Conservation (phyloP, 2,113 vertebrate species). For the Sialia sialis region DNA sequence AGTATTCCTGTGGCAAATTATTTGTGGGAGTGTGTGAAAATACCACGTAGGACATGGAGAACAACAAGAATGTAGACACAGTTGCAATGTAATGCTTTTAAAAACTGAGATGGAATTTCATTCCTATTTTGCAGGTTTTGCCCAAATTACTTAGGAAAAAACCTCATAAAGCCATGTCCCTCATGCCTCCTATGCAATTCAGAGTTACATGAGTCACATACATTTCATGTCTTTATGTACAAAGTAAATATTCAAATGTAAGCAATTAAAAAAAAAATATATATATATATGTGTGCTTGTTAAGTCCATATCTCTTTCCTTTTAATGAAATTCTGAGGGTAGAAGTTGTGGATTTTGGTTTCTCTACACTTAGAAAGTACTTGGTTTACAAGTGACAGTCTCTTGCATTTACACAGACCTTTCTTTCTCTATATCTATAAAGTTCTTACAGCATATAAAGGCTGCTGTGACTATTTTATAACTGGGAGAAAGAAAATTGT, state of each 20-base stretch:
- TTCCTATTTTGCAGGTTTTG: neutral
- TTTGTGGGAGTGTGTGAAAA: neutral
- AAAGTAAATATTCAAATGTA: neutral
- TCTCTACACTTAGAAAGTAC: neutral
- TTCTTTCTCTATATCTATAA: neutral
- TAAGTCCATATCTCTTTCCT: neutral
- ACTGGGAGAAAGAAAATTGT: neutral
- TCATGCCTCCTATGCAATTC: neutral
- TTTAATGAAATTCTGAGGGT: neutral
- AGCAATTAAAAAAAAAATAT: neutral
- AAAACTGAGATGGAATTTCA: neutral
- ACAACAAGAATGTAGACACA: neutral
- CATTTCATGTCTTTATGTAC: neutral
- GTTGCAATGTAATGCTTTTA: neutral
- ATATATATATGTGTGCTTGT: neutral
- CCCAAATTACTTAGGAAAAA: neutral
- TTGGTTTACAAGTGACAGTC: neutral
- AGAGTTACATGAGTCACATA: neutral
- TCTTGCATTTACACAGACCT: neutral
- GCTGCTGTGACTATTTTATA: neutral
- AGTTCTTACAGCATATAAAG: neutral
- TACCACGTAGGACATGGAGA: neutral
- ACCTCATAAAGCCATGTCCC: neutral
- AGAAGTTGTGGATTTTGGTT: neutral
- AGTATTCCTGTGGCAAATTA: neutral